phyloP scores from a whole-genome alignment of 2,797 vertebrate genomes.

The Fistularia tabacaria region DNA sequence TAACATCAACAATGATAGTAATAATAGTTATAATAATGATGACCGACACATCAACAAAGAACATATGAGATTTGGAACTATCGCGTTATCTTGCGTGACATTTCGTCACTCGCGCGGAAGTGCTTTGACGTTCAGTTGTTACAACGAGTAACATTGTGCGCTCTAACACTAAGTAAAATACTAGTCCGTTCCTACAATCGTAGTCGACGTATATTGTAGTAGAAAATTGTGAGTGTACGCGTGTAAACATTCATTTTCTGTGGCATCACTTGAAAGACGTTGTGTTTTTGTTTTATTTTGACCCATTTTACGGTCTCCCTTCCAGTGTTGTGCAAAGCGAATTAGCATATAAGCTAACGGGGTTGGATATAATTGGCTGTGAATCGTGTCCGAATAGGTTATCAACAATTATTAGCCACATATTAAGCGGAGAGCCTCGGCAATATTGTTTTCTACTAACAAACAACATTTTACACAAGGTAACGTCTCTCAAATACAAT shows the following conservation, averaged over 20 bases:
- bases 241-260: too few species aligned
- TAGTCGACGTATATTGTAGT: background rate
- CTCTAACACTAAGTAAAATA: background rate
- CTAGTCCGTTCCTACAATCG: background rate
- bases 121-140: constrained; percentile 5
- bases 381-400: background rate
- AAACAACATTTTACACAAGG: too few species aligned
- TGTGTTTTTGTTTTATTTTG: background rate
- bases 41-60: background rate
- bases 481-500: too few species aligned
- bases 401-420: too few species aligned
- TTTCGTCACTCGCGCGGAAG: constrained; percentile 37
- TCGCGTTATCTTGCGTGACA: constrained; percentile 32
- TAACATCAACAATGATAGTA: too few species aligned
- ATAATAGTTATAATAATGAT: too few species aligned
- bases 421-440: too few species aligned
- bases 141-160: background rate
- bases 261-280: background rate
- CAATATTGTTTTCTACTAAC: too few species aligned
- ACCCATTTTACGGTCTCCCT: background rate
- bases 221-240: background rate
- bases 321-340: background rate
- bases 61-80: constrained; percentile 2
- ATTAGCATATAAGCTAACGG: constrained; percentile 37
- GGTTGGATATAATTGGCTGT: background rate